Evolutionary conservation across 2,113 vertebrate genomes (phyloP).

Genomic region (Tupaia chinensis): DNA sequence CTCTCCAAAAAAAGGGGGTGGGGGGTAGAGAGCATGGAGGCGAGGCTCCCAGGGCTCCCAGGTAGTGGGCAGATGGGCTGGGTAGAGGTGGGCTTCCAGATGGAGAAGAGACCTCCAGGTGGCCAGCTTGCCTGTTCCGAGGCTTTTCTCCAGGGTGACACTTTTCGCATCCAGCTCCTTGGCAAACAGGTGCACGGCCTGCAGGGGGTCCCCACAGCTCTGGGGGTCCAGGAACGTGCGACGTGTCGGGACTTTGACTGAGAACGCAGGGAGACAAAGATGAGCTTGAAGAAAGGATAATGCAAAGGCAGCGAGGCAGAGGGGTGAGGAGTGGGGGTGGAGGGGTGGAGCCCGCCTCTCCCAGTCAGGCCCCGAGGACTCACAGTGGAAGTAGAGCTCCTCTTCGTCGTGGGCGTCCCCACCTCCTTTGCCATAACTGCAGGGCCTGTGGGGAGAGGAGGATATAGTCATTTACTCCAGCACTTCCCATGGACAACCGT

Average conservation of each 20-base stretch:
- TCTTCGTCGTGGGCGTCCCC: constrained; percentile 71
- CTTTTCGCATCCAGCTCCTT: constrained; percentile 96
- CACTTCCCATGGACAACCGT: neutral
- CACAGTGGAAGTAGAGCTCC: constrained; percentile 84
- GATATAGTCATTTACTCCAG: neutral
- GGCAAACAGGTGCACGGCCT: constrained; percentile 96
- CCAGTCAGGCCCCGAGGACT: neutral
- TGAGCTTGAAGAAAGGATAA: accelerated
- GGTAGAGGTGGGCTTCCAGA: neutral
- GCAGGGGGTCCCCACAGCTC: constrained; percentile 94
- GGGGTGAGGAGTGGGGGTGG: neutral
- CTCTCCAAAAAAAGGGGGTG: no score
- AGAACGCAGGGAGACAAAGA: constrained; percentile 40
- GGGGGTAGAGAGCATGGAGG: neutral
- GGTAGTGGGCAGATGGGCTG: no score
- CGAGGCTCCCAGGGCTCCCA: neutral
- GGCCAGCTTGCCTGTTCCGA: constrained; percentile 91
- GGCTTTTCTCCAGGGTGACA: constrained; percentile 94
- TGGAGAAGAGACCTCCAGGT: neutral
- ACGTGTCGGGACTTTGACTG: constrained; percentile 97
- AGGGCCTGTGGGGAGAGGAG: constrained; percentile 62
- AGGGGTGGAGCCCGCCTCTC: neutral
- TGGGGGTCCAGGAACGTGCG: constrained; percentile 95
- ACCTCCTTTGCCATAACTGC: constrained; percentile 76
- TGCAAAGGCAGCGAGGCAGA: neutral